Evolutionary conservation across 2,888 invertebrate genomes (phyloP).

Genomic region (Drosophila robusta): DNA sequence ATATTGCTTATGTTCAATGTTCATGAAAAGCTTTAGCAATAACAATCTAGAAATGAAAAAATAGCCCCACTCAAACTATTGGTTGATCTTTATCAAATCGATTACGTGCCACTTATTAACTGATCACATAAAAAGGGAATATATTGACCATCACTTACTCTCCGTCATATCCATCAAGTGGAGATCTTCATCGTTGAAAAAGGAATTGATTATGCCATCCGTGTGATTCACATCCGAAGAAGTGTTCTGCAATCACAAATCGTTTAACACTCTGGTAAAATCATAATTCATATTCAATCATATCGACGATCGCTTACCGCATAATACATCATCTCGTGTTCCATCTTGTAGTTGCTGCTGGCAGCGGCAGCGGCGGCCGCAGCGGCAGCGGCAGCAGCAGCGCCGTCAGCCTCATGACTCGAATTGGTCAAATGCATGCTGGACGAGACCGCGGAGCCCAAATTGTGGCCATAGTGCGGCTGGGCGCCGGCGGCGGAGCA

Average conservation of each 20-base stretch:
- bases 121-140: neutral
- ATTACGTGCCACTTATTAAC: neutral
- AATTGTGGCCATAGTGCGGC: slow-evolving; percentile 87
- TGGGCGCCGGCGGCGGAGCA: slow-evolving; percentile 75
- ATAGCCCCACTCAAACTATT: neutral
- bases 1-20: too few relatives aligned
- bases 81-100: neutral
- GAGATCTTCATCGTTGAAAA: slow-evolving; percentile 94
- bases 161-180: slow-evolving; percentile 97
- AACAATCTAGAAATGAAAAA: neutral
- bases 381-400: slow-evolving; percentile 87
- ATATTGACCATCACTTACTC: slow-evolving; percentile 87
- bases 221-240: slow-evolving; percentile 90
- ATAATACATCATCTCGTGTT: slow-evolving; percentile 93
- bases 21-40: slow-evolving; percentile 6
- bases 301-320: slow-evolving; percentile 86
- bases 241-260: slow-evolving; percentile 85
- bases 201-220: slow-evolving; percentile 94
- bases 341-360: slow-evolving; percentile 88
- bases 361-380: slow-evolving; percentile 86
- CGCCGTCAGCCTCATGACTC: slow-evolving; percentile 89
- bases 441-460: slow-evolving; percentile 91
- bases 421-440: slow-evolving; percentile 92
- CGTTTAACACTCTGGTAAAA: slow-evolving; percentile 15
- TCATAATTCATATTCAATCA: slow-evolving; percentile 20